Percentiles rank a stretch among this genome's conserved stretches.
Conservation (phyloP, 2,113 vertebrate genomes). For the Percopsis transmontana region DNA sequence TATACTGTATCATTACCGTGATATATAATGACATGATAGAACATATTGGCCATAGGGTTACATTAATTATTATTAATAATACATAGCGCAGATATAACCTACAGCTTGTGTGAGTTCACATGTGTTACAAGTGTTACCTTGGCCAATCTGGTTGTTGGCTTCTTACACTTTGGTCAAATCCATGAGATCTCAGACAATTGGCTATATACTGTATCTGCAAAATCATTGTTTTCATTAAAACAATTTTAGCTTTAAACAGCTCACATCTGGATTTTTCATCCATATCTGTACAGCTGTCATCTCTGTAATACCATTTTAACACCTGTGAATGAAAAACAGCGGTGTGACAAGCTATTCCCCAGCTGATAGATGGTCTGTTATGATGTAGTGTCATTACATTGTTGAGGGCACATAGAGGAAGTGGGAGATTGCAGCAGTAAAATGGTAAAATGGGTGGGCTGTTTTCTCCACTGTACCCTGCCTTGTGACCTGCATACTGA, state of each 20-base stretch:
- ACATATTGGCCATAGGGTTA: too few relatives aligned
- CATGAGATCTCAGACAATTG: too few relatives aligned
- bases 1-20: too few relatives aligned
- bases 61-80: too few relatives aligned
- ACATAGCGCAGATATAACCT: too few relatives aligned
- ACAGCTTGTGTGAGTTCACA: too few relatives aligned
- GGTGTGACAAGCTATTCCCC: slow-evolving; percentile 30
- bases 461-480: slow-evolving; percentile 30
- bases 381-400: slow-evolving; percentile 47
- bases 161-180: too few relatives aligned
- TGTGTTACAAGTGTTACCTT: too few relatives aligned
- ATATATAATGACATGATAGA: too few relatives aligned
- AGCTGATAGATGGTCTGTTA: slow-evolving; percentile 36
- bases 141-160: too few relatives aligned
- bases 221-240: neutral
- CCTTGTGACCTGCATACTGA: slow-evolving; percentile 75
- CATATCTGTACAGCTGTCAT: neutral
- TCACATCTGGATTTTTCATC: slow-evolving; percentile 6
- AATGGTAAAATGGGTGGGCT: slow-evolving; percentile 41
- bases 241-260: neutral
- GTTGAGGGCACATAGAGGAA: slow-evolving; percentile 52
- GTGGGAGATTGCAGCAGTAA: slow-evolving; percentile 52
- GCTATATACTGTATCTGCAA: too few relatives aligned
- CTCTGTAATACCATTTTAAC: neutral
- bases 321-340: slow-evolving; percentile 23